Percentiles rank a stretch among this genome's conserved stretches.
phyloP scores from a whole-genome alignment of 2,113 vertebrate species.

The Saimiri boliviensis region DNA sequence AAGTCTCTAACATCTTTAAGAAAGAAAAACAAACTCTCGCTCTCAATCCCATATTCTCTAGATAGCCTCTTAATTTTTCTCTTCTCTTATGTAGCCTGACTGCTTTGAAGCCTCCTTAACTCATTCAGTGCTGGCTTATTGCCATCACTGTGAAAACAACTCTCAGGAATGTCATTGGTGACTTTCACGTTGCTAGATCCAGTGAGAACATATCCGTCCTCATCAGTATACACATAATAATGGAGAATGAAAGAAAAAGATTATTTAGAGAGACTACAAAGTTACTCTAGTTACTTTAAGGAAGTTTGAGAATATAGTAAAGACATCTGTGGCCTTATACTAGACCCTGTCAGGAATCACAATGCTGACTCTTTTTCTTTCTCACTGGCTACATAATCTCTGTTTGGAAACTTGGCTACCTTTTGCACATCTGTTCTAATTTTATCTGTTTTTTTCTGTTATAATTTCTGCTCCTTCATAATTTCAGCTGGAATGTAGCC shows the following conservation, averaged over 20 bases:
- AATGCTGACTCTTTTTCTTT: background rate
- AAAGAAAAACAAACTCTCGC: background rate
- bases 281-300: background rate
- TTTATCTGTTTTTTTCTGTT: background rate
- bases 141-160: background rate
- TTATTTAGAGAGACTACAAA: background rate
- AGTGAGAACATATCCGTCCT: background rate
- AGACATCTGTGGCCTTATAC: background rate
- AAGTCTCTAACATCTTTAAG: background rate
- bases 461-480: background rate
- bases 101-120: background rate
- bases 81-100: background rate
- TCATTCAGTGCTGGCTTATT: background rate
- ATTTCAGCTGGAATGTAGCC: background rate
- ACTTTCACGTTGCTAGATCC: background rate
- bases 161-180: background rate
- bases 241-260: conserved; percentile 3
- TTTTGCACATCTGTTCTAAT: conserved; percentile 6
- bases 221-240: background rate
- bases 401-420: background rate
- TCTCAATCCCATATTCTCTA: background rate
- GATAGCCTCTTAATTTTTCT: background rate
- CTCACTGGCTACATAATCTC: background rate
- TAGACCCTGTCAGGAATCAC: background rate
- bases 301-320: background rate